Base-by-base conservation (phyloP, 2,888 invertebrate genomes). In the Melieria crassipennis region DNA sequence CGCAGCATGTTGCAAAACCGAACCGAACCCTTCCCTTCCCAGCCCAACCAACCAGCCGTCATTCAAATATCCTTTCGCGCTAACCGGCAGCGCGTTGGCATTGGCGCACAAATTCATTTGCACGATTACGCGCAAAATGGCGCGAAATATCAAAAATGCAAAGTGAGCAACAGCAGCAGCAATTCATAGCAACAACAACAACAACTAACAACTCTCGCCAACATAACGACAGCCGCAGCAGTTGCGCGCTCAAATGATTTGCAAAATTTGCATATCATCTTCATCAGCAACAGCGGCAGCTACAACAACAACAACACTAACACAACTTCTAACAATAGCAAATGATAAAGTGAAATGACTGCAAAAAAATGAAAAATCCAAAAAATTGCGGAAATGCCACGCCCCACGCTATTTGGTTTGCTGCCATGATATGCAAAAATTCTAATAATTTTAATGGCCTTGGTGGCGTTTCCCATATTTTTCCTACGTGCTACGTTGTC, bases 401-500 rank as follows among this genome's bases (percentile, higher is more conserved):
- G 69, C 69, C 69, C 56, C 45, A 46, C 13, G 9, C 30, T 11
- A 13, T 11, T 11, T 47, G 30, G 42, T 11, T 47, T 48, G 42
- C 50, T 42, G 47, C 70, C 64, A 73, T 77, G 76, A 77, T 75
- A 66, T 73, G 75, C 75, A 75, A 66, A 76, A 74, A 83, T 83
- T 83, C 82, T 83, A 83, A 83, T 84, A 83, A 83, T 82, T 83
- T 83, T 83, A 83, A 83, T 83, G 83, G 84, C 82, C 81, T 80
- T 78, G 79, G 79, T 80, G 80, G 81, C 81, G 82, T 82, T 69
- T 69, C 80, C 80, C 77, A 79, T 79, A 80, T 81, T 79, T 82
- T 47, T 46, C 13, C 61, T 46, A 7, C 9, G 47, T 4, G 30
- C 9, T 13, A 60, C 45, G 43, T 47, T 46, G 46, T 10, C n/a